phyloP scores from a whole-genome alignment of 2,113 vertebrate genomes.

The Oriolus oriolus region DNA sequence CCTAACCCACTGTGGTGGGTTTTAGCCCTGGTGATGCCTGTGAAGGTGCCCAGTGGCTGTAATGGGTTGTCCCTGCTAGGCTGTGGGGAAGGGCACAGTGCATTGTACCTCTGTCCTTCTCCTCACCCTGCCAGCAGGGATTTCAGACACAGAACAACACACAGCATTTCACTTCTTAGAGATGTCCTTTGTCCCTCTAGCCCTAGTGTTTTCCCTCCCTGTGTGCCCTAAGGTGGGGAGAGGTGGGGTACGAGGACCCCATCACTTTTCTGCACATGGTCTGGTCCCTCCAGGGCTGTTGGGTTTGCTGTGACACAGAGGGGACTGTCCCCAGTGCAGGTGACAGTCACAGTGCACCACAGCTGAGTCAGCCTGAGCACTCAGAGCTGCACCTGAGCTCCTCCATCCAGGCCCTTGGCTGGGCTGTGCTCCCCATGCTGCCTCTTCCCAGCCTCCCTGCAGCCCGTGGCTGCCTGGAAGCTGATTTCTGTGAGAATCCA shows the following conservation, averaged over 20 bases:
- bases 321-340: neutral
- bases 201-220: neutral
- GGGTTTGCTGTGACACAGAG: neutral
- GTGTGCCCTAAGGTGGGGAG: neutral
- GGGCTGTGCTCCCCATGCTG: rapidly evolving
- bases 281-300: neutral
- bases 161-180: neutral
- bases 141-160: neutral
- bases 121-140: neutral
- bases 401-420: neutral
- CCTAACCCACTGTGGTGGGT: rapidly evolving
- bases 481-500: neutral
- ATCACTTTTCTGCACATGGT: neutral
- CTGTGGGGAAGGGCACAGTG: neutral
- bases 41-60: neutral
- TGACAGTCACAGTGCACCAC: neutral
- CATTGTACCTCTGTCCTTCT: neutral
- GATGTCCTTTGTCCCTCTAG: neutral
- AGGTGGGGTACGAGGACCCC: neutral
- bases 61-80: neutral
- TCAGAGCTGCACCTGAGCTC: neutral
- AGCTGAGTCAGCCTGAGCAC: neutral
- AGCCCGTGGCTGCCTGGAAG: rapidly evolving
- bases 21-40: neutral
- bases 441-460: neutral